A percentile compares a stretch with the other conserved stretches of the same genome.
Conservation (phyloP, 2,797 vertebrate species). For the Onychomys torridus region DNA sequence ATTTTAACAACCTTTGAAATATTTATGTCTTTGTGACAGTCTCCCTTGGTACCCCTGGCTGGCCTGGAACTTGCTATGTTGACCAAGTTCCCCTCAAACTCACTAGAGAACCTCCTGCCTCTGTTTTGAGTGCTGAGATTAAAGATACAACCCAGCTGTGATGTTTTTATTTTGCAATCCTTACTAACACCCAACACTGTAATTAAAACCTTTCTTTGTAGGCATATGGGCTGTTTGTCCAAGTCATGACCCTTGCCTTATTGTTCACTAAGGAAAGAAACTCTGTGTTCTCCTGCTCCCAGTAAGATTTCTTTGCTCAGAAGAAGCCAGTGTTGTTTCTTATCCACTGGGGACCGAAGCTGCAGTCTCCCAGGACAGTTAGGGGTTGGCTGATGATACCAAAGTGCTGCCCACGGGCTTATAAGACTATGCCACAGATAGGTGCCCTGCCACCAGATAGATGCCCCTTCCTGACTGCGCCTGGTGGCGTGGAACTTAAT, state of each 20-base stretch:
- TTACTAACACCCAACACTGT: neutral
- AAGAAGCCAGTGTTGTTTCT: conserved; percentile 57
- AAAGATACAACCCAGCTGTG: neutral
- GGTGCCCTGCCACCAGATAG: neutral
- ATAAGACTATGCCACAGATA: neutral
- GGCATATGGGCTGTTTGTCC: neutral
- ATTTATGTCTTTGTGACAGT: neutral
- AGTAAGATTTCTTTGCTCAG: conserved; percentile 52
- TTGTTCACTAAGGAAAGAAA: neutral
- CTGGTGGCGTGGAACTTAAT: accelerated
- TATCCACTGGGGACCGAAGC: neutral
- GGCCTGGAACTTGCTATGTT: neutral
- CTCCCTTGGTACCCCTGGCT: neutral
- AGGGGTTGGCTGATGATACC: neutral
- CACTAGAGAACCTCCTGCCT: neutral
- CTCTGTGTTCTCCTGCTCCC: conserved; percentile 38
- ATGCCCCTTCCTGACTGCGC: neutral
- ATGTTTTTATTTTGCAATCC: neutral
- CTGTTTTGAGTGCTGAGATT: neutral
- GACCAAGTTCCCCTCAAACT: neutral
- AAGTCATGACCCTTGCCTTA: neutral
- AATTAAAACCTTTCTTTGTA: neutral
- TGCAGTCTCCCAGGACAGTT: conserved; percentile 8
- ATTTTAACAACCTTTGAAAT: neutral
- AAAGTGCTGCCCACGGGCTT: neutral